Evolutionary conservation across 2,888 invertebrate species (phyloP).

Genomic region (Oscheius myriophilus): DNA sequence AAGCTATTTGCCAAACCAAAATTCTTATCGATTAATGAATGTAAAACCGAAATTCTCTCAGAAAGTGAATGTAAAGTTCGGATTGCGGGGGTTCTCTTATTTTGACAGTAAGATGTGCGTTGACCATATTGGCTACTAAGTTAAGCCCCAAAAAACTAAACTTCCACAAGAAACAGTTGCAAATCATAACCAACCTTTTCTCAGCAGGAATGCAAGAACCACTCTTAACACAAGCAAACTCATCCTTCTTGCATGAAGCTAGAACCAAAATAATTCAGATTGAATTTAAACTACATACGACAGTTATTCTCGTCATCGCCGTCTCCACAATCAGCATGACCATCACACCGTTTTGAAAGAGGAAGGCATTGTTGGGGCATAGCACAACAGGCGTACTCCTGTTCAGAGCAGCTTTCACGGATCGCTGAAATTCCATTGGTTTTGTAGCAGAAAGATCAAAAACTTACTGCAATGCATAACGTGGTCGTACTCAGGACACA

Average conservation of each 20-base stretch:
- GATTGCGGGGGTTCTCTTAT: too few relatives aligned
- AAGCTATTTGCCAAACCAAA: too few relatives aligned
- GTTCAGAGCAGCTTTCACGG: conserved; percentile 49
- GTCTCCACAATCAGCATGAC: conserved; percentile 64
- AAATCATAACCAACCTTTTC: conserved; percentile 47
- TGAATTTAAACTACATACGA: conserved; percentile 44
- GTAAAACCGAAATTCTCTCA: too few relatives aligned
- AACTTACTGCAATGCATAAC: conserved; percentile 69
- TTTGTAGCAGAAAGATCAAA: neutral
- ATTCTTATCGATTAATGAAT: too few relatives aligned
- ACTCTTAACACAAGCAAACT: conserved; percentile 68
- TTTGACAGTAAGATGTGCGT: too few relatives aligned
- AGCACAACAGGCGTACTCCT: conserved; percentile 67
- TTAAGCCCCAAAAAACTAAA: too few relatives aligned
- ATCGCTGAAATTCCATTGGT: conserved; percentile 42
- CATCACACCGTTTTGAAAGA: conserved; percentile 63
- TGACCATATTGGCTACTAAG: too few relatives aligned
- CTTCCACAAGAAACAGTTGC: too few relatives aligned
- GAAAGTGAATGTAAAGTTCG: too few relatives aligned
- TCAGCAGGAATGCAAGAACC: conserved; percentile 62
- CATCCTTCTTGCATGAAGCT: conserved; percentile 64
- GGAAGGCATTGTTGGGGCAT: conserved; percentile 63
- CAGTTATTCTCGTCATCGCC: conserved; percentile 69
- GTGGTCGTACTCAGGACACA: conserved; percentile 69
- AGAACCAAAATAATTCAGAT: conserved; percentile 11